Base-by-base conservation (phyloP, 1,140 invertebrate species). In the Eulimnadia texana region DNA sequence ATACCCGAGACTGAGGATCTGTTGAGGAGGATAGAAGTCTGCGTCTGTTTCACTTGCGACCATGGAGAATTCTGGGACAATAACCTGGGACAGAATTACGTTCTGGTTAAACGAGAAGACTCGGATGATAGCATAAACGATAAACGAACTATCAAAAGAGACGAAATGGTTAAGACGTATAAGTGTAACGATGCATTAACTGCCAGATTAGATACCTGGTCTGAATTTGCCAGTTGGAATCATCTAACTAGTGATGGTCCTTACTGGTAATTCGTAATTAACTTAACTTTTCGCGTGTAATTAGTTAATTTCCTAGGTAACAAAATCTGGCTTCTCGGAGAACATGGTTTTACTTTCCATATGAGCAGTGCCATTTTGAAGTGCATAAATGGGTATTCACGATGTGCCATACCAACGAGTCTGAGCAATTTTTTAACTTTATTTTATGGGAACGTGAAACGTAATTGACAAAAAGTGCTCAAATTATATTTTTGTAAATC, bases 21-120 rank as follows among this genome's bases (percentile, higher is more conserved):
- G 3, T 82, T 83, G 0, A 78, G 80, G 62, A 73, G 76, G 19
- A 71, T 97, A 19, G 85, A 96, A 66, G 96, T 98, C 74, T 95
- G 92, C 70, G 84, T 97, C 0, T 84, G 88, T 68, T 98, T 84
- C 72, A 77, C 78, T 27, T 82, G 82, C 52, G 77, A 82, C 42
- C 79, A 76, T 0, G 69, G 67, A 0, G 89, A 95, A 71, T 88
- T 80, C 69, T 97, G 93, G 93, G 92, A 96, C 72, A 96, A 85
- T 69, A 96, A 93, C 71, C 74, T 78, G 60, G 85, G 80, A 1
- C 76, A 74, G 54, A 91, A 91, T 70, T 91, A 87, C 68, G 64
- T 75, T 16, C 65, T 81, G 2, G 66, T 76, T 27, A 67, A 53
- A 29, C 50, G 59, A 16, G 63, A 65, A 52, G 58, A 28, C 9